These are phyloP conservation scores for Yponomeuta cagnagella DNA, from an alignment of 2,888 invertebrate genomes.

Conservation along the genomic window DNA sequence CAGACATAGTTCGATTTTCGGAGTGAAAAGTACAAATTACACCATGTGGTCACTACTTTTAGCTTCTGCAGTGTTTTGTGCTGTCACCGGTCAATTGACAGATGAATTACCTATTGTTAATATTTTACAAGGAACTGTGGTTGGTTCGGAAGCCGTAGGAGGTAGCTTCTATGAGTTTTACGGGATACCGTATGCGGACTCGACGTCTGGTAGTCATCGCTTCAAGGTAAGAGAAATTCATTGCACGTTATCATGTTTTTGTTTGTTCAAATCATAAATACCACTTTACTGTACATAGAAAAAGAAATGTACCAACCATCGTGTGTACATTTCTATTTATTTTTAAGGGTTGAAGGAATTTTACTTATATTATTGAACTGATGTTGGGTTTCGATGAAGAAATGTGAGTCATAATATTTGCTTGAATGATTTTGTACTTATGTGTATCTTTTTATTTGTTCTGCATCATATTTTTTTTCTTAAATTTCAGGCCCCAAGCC, in stretches of 20 bases:
- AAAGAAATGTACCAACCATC: too few species aligned
- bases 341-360: too few species aligned
- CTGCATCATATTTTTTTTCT: neutral
- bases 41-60: conserved; percentile 4
- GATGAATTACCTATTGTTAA: conserved; percentile 32
- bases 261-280: too few species aligned
- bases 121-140: conserved; percentile 46
- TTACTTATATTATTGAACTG: too few species aligned
- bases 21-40: neutral
- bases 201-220: conserved; percentile 52
- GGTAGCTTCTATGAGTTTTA: conserved; percentile 46
- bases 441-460: too few species aligned
- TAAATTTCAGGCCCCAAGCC: conserved; percentile 50
- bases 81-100: neutral
- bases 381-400: too few species aligned
- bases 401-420: too few species aligned
- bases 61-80: neutral
- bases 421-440: too few species aligned
- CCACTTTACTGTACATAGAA: neutral
- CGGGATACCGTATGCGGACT: conserved; percentile 62
- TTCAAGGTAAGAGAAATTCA: conserved; percentile 45
- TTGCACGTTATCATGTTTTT: too few species aligned
- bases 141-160: conserved; percentile 39
- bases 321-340: too few species aligned
- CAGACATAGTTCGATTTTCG: neutral